A percentile compares a stretch with the other conserved stretches of the same genome.
These are phyloP conservation scores for Arothron firmamentum DNA, from an alignment of 2,113 vertebrate species.

Conservation along the genomic window DNA sequence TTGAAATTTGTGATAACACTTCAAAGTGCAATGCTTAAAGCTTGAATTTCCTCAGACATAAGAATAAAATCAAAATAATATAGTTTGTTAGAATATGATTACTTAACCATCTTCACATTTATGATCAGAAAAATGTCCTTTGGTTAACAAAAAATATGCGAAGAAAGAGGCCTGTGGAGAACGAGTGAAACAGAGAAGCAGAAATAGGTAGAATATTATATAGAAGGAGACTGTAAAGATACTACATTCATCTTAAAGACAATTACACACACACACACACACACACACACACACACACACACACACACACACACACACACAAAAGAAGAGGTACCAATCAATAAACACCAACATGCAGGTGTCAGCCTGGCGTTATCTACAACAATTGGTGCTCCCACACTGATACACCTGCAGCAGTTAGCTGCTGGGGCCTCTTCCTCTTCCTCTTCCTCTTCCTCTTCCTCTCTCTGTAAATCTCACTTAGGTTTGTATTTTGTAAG, in stretches of 20 bases:
- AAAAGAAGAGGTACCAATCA: constrained; percentile 42
- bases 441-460: constrained; percentile 6
- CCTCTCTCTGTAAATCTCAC: neutral
- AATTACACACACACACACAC: constrained; percentile 1
- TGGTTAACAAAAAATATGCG: too few relatives aligned
- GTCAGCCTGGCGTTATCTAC: constrained; percentile 55
- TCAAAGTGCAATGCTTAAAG: too few relatives aligned
- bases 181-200: neutral
- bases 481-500: neutral
- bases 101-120: too few relatives aligned
- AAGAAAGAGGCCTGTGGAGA: too few relatives aligned
- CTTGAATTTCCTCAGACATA: too few relatives aligned
- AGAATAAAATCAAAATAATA: too few relatives aligned
- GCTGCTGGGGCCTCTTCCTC: constrained; percentile 28
- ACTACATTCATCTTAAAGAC: too few relatives aligned
- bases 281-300: constrained; percentile 1
- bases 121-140: too few relatives aligned
- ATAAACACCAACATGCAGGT: constrained; percentile 65
- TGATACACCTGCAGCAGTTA: constrained; percentile 62
- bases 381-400: constrained; percentile 62
- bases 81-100: too few relatives aligned
- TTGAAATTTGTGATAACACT: too few relatives aligned
- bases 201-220: too few relatives aligned
- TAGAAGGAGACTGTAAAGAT: too few relatives aligned
- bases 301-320: constrained; percentile 10